Evolutionary conservation across 2,888 invertebrate genomes (phyloP), one percentile per base, ranked within the genome.

Genomic region (Dorcus hopei): DNA sequence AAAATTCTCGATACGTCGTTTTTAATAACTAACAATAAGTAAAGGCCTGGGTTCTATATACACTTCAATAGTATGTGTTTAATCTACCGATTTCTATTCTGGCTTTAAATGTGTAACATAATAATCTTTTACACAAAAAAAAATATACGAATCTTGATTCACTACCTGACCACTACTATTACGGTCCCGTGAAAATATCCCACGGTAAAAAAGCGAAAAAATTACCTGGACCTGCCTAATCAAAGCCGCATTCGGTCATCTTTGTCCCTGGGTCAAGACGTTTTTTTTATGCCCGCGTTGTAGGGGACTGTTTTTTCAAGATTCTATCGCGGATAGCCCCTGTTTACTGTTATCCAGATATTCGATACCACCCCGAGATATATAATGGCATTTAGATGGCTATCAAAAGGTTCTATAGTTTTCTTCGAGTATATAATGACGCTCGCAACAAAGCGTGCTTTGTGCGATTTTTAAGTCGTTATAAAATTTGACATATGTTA

Each of bases 261-360:
- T 54, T 58, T 47, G 61, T 63, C 59, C 56, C 52, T 62, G 61
- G 65, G 65, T 65, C 65, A 65, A 63, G 61, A 45, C 49, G 49
- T 45, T 61, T 62, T 19, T 19, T 65, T 64, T 62, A 62, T 54
- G 55, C 50, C 38, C 54, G 54, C 58, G 33, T 50, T 53, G 60
- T 54, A 52, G 62, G 61, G 62, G 58, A 45, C 16, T 23, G 9
- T 11, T 61, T 61, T 63, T 61, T 61, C 48, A n/a, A 66, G 65
- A 66, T 64, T 63, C 59, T 57, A 63, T 64, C 63, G 62, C 58
- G 59, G 62, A 64, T 63, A 64, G 65, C 64, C 61, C 61, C 58
- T 65, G 66, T 65, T 68, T 68, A 68, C 68, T 66, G 68, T 68
- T 68, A 68, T 60, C 53, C 62, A 63, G 68, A 62, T 63, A 68